Conservation (phyloP, 2,113 vertebrate genomes). For the Corythornis vintsioides region DNA sequence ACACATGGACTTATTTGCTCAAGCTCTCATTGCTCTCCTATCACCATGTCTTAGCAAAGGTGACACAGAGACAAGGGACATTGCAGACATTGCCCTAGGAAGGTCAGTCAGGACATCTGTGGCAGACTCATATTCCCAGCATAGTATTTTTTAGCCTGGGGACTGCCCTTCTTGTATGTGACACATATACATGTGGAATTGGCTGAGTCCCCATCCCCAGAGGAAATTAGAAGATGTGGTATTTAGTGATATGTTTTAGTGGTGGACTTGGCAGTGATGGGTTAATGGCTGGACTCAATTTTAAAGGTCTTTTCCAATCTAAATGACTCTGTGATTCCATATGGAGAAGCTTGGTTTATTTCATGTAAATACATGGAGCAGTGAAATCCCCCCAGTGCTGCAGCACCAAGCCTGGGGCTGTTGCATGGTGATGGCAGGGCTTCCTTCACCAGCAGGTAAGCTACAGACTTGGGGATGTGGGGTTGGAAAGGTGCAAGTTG, state of each 20-base stretch:
- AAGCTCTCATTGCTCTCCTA: not conserved
- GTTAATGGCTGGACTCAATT: not conserved
- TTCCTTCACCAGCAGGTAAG: not conserved
- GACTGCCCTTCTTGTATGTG: accelerated
- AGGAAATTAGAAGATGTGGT: not conserved
- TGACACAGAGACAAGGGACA: not conserved
- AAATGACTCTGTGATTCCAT: not conserved
- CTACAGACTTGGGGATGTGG: no score
- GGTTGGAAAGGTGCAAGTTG: no score
- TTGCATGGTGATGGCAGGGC: not conserved
- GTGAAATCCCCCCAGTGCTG: not conserved
- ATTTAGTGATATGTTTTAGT: not conserved
- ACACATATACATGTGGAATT: not conserved
- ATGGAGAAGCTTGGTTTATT: not conserved
- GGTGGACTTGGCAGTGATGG: not conserved
- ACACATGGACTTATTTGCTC: not conserved
- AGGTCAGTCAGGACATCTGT: not conserved
- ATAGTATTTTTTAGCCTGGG: not conserved
- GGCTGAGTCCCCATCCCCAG: not conserved
- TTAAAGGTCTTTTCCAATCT: not conserved
- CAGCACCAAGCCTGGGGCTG: not conserved
- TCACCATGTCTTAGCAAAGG: not conserved
- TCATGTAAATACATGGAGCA: not conserved
- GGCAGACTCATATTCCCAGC: not conserved
- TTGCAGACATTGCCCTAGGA: not conserved